Percentiles rank a stretch among this genome's conserved stretches.
phyloP scores from a whole-genome alignment of 2,888 invertebrate species.

The Temnothorax ravouxi region DNA sequence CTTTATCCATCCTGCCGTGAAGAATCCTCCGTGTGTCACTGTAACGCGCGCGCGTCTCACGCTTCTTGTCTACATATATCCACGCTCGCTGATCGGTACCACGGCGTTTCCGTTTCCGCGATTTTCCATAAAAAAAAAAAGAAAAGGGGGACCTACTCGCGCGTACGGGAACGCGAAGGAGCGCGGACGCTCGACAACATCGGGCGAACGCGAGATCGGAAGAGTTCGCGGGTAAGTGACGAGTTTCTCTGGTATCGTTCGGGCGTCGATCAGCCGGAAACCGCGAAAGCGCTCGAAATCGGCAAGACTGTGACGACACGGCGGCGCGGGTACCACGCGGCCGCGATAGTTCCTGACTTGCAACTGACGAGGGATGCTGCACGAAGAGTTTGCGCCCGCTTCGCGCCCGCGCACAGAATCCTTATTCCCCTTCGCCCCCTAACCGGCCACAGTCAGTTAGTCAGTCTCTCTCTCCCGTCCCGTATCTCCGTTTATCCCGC shows the following conservation, averaged over 20 bases:
- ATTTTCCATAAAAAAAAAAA: constrained; percentile 16
- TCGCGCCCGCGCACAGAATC: constrained; percentile 84
- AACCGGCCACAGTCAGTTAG: constrained; percentile 75
- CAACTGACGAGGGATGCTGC: constrained; percentile 85
- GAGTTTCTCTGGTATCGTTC: background rate
- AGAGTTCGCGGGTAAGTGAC: background rate
- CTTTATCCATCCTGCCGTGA: constrained; percentile 73
- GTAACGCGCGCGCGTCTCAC: constrained; percentile 10
- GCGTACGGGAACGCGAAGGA: constrained; percentile 38
- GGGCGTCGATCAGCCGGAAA: constrained; percentile 28
- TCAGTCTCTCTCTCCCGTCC: constrained; percentile 63
- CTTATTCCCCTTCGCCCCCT: constrained; percentile 75
- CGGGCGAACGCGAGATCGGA: background rate
- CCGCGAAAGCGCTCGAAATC: constrained; percentile 29
- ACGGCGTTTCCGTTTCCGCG: constrained; percentile 17
- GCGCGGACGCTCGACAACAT: constrained; percentile 55
- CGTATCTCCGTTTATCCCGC: constrained; percentile 42
- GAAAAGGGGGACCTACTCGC: background rate
- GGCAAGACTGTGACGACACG: constrained; percentile 31
- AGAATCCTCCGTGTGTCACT: constrained; percentile 12
- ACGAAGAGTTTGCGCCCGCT: constrained; percentile 84
- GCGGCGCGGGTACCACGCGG: constrained; percentile 66
- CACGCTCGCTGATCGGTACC: constrained; percentile 41
- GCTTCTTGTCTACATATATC: constrained; percentile 22
- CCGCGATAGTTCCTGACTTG: constrained; percentile 84